phyloP scores from a whole-genome alignment of 1,140 invertebrate genomes.

The Temnothorax longispinosus region DNA sequence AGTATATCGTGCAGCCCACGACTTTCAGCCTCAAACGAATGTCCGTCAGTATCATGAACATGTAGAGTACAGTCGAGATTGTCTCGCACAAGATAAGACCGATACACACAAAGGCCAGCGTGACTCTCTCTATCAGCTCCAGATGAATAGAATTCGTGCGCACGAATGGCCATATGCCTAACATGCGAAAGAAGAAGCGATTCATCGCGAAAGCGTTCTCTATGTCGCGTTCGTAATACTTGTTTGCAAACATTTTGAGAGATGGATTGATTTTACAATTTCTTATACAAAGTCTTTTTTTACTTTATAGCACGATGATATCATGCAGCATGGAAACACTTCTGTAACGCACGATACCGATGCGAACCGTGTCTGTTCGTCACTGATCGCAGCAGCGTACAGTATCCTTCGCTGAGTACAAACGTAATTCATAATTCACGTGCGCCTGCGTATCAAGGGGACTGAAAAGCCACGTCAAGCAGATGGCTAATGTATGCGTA shows the following conservation, averaged over 20 bases:
- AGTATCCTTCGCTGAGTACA: not conserved
- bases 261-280: not conserved
- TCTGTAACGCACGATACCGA: not conserved
- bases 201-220: not conserved
- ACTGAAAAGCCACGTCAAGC: slow-evolving; percentile 8
- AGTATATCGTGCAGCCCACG: not conserved
- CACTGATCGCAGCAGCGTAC: not conserved
- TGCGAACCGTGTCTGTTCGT: not conserved
- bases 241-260: slow-evolving; percentile 13
- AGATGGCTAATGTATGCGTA: not conserved
- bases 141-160: not conserved
- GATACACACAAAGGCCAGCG: not conserved
- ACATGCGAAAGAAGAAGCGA: not conserved
- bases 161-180: slow-evolving; percentile 18
- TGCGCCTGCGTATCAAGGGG: not conserved
- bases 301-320: not conserved
- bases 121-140: not conserved
- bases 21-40: not conserved
- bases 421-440: not conserved
- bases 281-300: not conserved
- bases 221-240: slow-evolving; percentile 30
- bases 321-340: not conserved
- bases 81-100: not conserved
- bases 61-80: not conserved
- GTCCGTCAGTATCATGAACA: slow-evolving; percentile 6